phyloP scores from a whole-genome alignment of 2,113 vertebrate species.

The Engraulis encrasicolus region DNA sequence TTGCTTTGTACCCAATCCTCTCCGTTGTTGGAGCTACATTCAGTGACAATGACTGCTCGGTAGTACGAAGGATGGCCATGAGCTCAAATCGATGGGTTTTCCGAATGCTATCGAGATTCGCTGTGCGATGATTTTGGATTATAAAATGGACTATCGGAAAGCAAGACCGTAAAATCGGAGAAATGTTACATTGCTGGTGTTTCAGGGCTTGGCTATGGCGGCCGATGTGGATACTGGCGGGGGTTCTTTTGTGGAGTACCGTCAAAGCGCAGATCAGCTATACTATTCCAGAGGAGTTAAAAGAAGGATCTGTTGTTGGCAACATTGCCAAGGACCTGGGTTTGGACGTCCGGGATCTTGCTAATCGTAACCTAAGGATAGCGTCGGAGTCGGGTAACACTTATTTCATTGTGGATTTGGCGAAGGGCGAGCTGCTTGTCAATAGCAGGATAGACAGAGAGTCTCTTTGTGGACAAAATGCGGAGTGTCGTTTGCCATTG shows the following conservation, averaged over 20 bases:
- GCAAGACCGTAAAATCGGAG: not conserved
- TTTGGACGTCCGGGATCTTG: conserved; percentile 63
- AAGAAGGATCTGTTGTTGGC: conserved; percentile 72
- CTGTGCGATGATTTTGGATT: not conserved
- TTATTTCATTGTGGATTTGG: conserved; percentile 71
- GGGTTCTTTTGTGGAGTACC: conserved; percentile 67
- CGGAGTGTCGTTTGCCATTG: conserved; percentile 68
- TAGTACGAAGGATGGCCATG: not conserved
- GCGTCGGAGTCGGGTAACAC: conserved; percentile 64
- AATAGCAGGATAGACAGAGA: conserved; percentile 76
- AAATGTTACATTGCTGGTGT: conserved; percentile 45
- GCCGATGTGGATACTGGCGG: conserved; percentile 54
- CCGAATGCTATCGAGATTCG: not conserved
- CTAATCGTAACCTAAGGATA: conserved; percentile 68
- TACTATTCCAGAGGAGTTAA: conserved; percentile 71
- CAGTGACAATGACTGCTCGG: not conserved
- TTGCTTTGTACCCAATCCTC: conserved; percentile 58
- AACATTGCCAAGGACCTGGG: conserved; percentile 75
- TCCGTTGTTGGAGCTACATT: conserved; percentile 51
- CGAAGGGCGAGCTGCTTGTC: conserved; percentile 65
- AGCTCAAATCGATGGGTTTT: not conserved
- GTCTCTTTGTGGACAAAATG: conserved; percentile 68
- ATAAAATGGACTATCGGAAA: not conserved
- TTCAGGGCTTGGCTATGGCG: conserved; percentile 62
- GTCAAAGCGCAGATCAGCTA: conserved; percentile 65